Base-by-base conservation (phyloP, 2,113 vertebrate species). In the Myotis davidii region DNA sequence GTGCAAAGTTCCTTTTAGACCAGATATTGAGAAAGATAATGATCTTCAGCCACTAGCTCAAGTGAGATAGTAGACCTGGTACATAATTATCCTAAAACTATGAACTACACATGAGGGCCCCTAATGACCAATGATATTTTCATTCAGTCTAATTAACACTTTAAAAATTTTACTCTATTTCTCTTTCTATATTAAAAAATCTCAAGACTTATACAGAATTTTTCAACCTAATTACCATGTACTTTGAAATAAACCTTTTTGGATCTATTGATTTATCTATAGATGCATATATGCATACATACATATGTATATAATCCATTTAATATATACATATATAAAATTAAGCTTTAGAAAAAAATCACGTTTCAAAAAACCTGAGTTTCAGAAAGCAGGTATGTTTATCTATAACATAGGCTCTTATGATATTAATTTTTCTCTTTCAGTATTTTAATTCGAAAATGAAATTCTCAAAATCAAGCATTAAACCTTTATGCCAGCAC, bases 391-490 rank as follows among this genome's bases (percentile, higher is more conserved):
- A 18, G n/a, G 72, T 45, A 32, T 18, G 61, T 32, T 9, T 34
- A 76, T 50, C 4, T 29, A 76, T 16, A 59, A 34, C 50, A 64
- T 56, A 34, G 52, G 21, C 25, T 61, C 56, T 93, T 59, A 50
- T 27, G 29, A 34, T 59, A 73, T 3, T 56, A 52, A 79, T 77
- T 83, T 92, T 78, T 25, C 23, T 85, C 42, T 76, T 23, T 83
- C 11, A 61, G 20, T 61, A 86, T 59, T 94, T 83, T 84, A 91
- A 54, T 45, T 91, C 29, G 0, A 88, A 77, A 88, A 50, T 9
- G 7, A 34, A 94, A 93, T 93, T n/a, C 39, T 25, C 67, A 82
- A 84, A 91, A 94, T 67, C 21, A 70, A 85, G 18, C 61, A 86
- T 52, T 42, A 91, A 64, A 34, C 3, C 29, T 81, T 94, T 77